Conservation (phyloP, 2,888 invertebrate species). For the Torymus tubicola region DNA sequence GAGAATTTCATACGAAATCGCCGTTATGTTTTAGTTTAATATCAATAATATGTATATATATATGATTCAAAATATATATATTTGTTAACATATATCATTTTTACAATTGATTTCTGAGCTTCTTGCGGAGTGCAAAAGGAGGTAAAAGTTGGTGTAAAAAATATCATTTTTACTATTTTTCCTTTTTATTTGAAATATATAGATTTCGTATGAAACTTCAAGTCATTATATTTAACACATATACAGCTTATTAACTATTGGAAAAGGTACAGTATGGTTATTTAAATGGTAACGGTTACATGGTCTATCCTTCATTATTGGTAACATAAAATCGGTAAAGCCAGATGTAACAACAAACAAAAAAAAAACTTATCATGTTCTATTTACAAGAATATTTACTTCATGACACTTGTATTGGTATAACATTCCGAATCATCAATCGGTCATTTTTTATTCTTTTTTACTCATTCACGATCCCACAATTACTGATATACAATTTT, state of each 20-base stretch:
- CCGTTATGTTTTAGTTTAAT: background rate
- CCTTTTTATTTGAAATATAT: background rate
- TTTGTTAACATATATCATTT: background rate
- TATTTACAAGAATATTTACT: conserved; percentile 35
- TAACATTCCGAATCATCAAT: background rate
- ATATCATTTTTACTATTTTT: background rate
- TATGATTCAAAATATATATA: conserved; percentile 30
- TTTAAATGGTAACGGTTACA: background rate
- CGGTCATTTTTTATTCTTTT: background rate
- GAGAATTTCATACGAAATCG: conserved; percentile 14
- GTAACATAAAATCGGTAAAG: background rate
- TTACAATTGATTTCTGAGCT: no score
- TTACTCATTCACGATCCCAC: background rate
- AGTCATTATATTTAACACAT: background rate
- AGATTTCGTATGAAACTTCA: conserved; percentile 15
- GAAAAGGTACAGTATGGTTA: conserved; percentile 9
- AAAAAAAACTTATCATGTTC: background rate
- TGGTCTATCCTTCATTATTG: background rate
- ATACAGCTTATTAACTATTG: conserved; percentile 20
- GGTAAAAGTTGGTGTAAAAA: conserved; percentile 21
- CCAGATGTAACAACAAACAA: background rate
- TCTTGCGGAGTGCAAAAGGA: background rate
- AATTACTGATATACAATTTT: background rate
- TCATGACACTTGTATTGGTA: conserved; percentile 5
- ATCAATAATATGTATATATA: background rate